Evolutionary conservation across 2,113 vertebrate species (phyloP), one percentile per base, ranked within the genome.

Genomic region (Dromas ardeola): DNA sequence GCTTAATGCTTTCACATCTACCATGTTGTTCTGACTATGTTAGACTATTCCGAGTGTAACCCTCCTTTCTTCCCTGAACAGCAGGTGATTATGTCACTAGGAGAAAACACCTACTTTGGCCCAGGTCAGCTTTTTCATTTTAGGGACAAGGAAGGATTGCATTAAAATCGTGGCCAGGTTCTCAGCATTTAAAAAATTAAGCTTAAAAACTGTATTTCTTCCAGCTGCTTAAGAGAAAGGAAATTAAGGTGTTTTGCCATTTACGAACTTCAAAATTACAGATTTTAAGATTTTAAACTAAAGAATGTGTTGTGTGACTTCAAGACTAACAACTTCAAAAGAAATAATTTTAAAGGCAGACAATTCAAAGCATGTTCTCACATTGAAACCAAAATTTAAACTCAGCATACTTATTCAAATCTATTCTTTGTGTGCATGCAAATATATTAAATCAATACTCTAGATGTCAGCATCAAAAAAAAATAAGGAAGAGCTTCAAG

Each of bases 21-120:
- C 20, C 5, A 5, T 0, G 1, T 30, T 52, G 55, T 71, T 52
- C 70, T 47, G 72, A 4, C 18, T 32, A 3, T 2, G 2, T 49
- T 16, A 76, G 62, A 67, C 80, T 0, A 2, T 8, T 43, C 11
- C 0, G 2, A 78, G 22, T 2, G 3, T 42, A 76, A 84, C 49
- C 32, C 47, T 67, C 13, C 15, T 18, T 74, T 92, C 76, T 71
- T 55, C 43, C 52, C 83, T 59, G 36, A 87, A 49, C 32, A 90
- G 72, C 72, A 93, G 30, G 27, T 5, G 2, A 61, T 9, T 17
- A 47, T 11, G 20, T 70, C 62, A 36, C 23, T 19, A 16, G 14
- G 21, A 87, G 8, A 56, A 81, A 47, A 34, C 4, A 38, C 5
- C 49, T 38, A 3, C 29, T 77, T 55, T 34, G 56, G 36, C 40